Percentiles rank a stretch among this genome's conserved stretches.
phyloP scores from a whole-genome alignment of 2,888 invertebrate genomes.

The Megaustenia siamemsis region DNA sequence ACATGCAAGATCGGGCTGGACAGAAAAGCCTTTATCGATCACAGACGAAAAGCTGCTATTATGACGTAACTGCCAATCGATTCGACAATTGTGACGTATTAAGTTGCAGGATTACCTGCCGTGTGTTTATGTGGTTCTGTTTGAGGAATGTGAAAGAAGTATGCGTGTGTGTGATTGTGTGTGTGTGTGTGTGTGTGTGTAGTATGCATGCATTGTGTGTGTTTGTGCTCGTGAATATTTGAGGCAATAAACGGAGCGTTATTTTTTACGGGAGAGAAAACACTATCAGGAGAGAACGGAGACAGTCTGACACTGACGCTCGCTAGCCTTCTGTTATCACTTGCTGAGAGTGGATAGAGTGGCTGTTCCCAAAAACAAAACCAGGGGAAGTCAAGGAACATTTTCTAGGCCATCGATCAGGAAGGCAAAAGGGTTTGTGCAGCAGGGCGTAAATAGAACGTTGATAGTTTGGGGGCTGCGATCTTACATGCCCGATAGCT shows the following conservation, averaged over 20 bases:
- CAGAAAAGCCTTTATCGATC: not conserved
- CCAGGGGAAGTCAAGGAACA: not conserved
- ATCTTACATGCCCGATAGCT: not conserved
- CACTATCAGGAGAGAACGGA: too few species aligned
- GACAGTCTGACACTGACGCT: too few species aligned
- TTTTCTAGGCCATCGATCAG: slow-evolving; percentile 2
- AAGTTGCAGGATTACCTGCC: not conserved
- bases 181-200: not conserved
- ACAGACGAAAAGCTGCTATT: not conserved
- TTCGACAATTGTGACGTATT: not conserved
- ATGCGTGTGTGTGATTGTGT: not conserved
- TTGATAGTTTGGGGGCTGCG: not conserved
- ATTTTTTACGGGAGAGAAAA: too few species aligned
- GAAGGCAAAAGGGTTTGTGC: not conserved
- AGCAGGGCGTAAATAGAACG: not conserved
- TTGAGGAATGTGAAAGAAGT: not conserved
- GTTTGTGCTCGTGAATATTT: not conserved
- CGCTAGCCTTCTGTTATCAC: too few species aligned
- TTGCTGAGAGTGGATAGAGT: too few species aligned
- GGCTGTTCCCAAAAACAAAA: too few species aligned
- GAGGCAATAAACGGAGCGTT: too few species aligned
- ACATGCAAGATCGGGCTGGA: not conserved
- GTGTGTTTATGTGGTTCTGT: not conserved
- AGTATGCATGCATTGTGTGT: not conserved
- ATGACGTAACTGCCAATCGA: not conserved